Evolutionary conservation across 2,113 vertebrate species (phyloP), one percentile per base, ranked within the genome.

Genomic region (Osmerus mordax): DNA sequence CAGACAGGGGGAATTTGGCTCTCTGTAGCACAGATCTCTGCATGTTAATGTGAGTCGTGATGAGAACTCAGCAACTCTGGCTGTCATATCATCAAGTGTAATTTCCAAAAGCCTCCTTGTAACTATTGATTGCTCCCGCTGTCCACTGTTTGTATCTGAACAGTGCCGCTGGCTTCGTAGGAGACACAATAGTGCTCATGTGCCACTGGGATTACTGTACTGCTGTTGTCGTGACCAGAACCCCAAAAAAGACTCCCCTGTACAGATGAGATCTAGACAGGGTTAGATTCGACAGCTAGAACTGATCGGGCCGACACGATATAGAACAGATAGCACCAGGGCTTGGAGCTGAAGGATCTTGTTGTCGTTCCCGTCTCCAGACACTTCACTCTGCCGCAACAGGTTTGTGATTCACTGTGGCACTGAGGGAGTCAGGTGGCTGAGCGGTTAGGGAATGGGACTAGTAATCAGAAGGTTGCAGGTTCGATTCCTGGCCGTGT

Each of bases 71-170:
- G 16, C 47, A 58, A 80, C 78, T 77, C 41, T 65, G 47, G n/a
- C 61, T 61, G 55, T 74, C 2, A 81, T 77, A 82, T 85, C 75
- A 82, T 84, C 76, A 77, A 85, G 83, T 79, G 79, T 84, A 75
- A 78, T 85, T 83, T 80, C 67, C 76, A 19, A 77, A 75, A 75
- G 83, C 82, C 73, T 76, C 71, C 73, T 83, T 75, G 79, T 81
- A 83, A 87, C 78, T 80, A 83, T 76, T 82, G 84, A 64, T 81
- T 69, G 78, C 80, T 81, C 72, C 78, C 72, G 81, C 72, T 83
- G 16, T 54, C 12, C 12, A 28, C 29, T 25, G 51, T 68, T 54
- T 29, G 16, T 41, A 66, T 23, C 41, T 23, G 64, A 55, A 28
- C 29, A 68, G 41, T 62, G 28, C 47, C 19, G 65, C 2, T n/a